Conservation (phyloP, 2,888 invertebrate genomes). For the Phyto melanocephala region DNA sequence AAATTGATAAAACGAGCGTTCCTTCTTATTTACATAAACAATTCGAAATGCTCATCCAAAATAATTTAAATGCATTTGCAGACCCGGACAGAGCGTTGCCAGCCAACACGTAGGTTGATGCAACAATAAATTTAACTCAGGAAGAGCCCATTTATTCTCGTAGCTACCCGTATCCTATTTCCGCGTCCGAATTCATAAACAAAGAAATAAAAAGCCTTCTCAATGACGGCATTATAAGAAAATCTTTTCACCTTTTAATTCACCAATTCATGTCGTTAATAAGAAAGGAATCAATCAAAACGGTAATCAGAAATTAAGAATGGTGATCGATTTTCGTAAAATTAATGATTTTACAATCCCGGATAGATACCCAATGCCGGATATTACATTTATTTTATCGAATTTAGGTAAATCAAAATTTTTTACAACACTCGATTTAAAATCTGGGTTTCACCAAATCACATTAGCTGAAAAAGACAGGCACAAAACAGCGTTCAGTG, state of each 20-base stretch:
- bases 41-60: slow-evolving; percentile 2
- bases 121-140: slow-evolving; percentile 19
- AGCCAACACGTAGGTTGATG: slow-evolving; percentile 6
- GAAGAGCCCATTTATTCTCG: slow-evolving; percentile 5
- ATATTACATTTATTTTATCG: too few relatives aligned
- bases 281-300: not conserved
- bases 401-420: too few relatives aligned
- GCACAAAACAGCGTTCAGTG: not conserved
- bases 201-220: slow-evolving; percentile 13
- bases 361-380: too few relatives aligned
- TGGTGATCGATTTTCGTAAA: not conserved
- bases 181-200: slow-evolving; percentile 15
- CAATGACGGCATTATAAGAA: slow-evolving; percentile 15
- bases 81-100: slow-evolving; percentile 6
- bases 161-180: slow-evolving; percentile 36
- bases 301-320: not conserved
- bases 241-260: not conserved
- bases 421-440: too few relatives aligned
- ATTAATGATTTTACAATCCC: not conserved
- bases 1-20: not conserved
- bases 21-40: not conserved
- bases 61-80: slow-evolving; percentile 13
- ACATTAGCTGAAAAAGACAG: not conserved
- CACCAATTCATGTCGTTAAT: too few relatives aligned
- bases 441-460: not conserved